A percentile compares a stretch with the other conserved stretches of the same genome.
phyloP scores from a whole-genome alignment of 2,113 vertebrate species.

The Gobiocypris rarus region DNA sequence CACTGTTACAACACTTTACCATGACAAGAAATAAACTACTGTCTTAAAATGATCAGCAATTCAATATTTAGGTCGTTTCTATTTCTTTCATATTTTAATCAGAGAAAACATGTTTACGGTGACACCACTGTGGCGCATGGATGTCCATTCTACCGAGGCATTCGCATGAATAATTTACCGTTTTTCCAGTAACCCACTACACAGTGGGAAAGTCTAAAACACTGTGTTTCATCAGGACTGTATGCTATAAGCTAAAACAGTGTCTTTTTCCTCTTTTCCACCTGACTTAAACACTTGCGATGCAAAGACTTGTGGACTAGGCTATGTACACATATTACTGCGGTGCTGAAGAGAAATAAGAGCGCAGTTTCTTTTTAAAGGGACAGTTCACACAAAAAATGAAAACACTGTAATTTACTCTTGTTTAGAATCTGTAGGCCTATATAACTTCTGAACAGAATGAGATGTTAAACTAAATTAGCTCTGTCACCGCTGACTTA shows the following conservation, averaged over 20 bases:
- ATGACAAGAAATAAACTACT: neutral
- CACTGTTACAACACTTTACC: neutral
- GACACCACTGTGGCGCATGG: constrained; percentile 11
- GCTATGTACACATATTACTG: neutral
- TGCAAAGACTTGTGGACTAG: neutral
- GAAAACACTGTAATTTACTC: neutral
- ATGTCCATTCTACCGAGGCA: constrained; percentile 61
- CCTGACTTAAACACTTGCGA: neutral
- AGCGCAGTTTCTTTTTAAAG: constrained; percentile 18
- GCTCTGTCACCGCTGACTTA: neutral
- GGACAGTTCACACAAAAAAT: neutral
- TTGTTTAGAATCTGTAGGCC: neutral
- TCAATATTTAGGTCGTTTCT: neutral
- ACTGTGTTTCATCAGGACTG: neutral
- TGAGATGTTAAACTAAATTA: neutral
- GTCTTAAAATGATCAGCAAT: neutral
- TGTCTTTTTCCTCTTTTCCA: neutral
- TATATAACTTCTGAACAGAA: neutral
- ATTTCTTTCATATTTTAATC: neutral
- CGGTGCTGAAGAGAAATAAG: constrained; percentile 3
- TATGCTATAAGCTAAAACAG: neutral
- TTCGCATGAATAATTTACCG: constrained; percentile 70
- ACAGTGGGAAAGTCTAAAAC: constrained; percentile 39
- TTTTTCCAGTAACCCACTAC: constrained; percentile 56
- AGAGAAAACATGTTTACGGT: neutral